Base-by-base conservation (phyloP, 1,140 invertebrate species). In the Lasioglossum baleicum region DNA sequence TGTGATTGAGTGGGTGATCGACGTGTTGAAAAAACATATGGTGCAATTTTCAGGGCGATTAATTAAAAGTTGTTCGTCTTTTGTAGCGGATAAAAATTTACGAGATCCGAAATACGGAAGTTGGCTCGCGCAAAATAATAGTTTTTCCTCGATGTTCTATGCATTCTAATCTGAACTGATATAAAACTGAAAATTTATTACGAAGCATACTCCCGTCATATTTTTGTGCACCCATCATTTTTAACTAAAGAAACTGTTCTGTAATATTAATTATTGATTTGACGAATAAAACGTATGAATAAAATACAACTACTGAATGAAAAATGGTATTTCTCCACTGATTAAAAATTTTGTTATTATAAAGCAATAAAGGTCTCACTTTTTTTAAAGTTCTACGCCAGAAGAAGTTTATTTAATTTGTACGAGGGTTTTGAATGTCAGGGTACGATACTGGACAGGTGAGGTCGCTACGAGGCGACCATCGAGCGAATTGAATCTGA, bases 401-500 rank as follows among this genome's bases (percentile, higher is more conserved):
- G 15, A 58, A 7, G 17, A n/a, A 58, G 8, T n/a, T 42, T 20
- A 13, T 48, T 26, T 61, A 31, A 20, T 40, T 66, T 40, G 6
- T 13, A 31, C 4, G 4, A n/a, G 22, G 70, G 42, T 53, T 20
- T n/a, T 31, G 44, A 67, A 56, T 3, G 10, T 48, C 0, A 5
- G 1, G 17, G 8, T 53, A 67, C 73, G 40, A 15, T 15, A 68
- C 17, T 53, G 48, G 15, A 44, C 22, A 70, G 51, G 48, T 60
- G 72, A 71, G 31, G 79, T 68, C 67, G 80, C 69, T 40, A 8
- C 58, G 11, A 65, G 53, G 35, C 65, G 58, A 22, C 77, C 70
- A 61, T 67, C 31, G 44, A 75, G 56, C 66, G 76, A 84, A 81
- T 81, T 56, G 53, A 68, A 68, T 64, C 58, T 79, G 63, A 75